phyloP scores from a whole-genome alignment of 1,140 invertebrate genomes.

The Saccostrea glomerata region DNA sequence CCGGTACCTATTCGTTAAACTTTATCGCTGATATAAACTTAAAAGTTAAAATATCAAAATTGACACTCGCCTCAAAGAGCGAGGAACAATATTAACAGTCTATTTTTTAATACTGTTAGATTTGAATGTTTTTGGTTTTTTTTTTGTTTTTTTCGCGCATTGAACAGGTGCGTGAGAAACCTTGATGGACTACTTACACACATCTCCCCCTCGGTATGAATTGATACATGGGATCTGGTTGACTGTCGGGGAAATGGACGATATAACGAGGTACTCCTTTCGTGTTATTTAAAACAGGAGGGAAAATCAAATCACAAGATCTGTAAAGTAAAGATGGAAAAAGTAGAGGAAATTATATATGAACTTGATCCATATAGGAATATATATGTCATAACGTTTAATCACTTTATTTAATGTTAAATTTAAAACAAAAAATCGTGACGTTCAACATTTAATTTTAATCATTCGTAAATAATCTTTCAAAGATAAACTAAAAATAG shows the following conservation, averaged over 20 bases:
- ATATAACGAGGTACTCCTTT: background rate
- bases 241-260: background rate
- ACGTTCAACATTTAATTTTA: background rate
- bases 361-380: background rate
- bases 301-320: background rate
- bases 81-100: too few species aligned
- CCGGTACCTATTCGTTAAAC: too few species aligned
- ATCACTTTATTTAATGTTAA: background rate
- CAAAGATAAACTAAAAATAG: background rate
- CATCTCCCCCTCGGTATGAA: background rate
- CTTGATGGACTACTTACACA: background rate
- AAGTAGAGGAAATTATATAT: background rate
- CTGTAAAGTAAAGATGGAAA: background rate
- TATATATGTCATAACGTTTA: background rate
- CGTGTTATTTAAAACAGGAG: background rate
- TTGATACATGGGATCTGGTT: background rate
- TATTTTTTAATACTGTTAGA: too few species aligned
- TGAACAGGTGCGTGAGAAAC: too few species aligned
- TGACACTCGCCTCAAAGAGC: too few species aligned
- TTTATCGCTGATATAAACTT: too few species aligned
- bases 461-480: background rate
- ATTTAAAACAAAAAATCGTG: background rate
- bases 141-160: too few species aligned
- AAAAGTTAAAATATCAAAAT: too few species aligned
- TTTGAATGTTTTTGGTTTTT: too few species aligned